Conservation (phyloP, 2,888 invertebrate genomes). For the Agrochola litura region DNA sequence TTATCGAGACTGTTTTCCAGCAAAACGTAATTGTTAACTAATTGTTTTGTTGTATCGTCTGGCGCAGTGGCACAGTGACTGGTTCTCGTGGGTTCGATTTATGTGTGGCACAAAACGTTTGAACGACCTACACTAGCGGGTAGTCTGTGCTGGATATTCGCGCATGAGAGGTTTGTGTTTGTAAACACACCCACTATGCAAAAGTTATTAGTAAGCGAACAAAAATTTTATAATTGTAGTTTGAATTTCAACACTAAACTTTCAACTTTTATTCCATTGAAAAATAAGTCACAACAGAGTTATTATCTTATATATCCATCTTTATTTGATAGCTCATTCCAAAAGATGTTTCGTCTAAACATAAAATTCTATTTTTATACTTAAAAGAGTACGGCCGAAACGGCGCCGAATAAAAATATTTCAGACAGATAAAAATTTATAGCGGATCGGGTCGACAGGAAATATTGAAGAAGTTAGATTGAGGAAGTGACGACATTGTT, state of each 20-base stretch:
- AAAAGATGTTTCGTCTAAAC: conserved; percentile 37
- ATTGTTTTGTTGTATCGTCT: background rate
- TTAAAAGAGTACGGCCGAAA: conserved; percentile 52
- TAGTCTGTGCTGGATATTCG: background rate
- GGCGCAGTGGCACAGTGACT: background rate
- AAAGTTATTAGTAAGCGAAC: background rate
- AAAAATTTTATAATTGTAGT: background rate
- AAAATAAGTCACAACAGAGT: conserved; percentile 22
- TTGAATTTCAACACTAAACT: background rate
- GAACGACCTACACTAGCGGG: background rate
- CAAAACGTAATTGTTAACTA: conserved; percentile 2
- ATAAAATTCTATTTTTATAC: conserved; percentile 57
- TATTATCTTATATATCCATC: conserved; percentile 28
- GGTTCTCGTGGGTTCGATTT: background rate
- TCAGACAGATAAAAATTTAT: conserved; percentile 80
- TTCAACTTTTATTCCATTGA: background rate
- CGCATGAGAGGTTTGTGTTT: background rate
- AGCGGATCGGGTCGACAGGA: conserved; percentile 78
- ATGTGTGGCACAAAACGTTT: background rate
- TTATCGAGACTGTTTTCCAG: conserved; percentile 5
- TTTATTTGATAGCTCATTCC: conserved; percentile 35
- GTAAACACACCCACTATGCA: background rate
- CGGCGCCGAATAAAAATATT: conserved; percentile 69
- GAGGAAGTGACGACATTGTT: conserved; percentile 89
- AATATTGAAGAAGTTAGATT: conserved; percentile 88